Conservation (phyloP, 2,888 invertebrate species). For the Sussaba pulchella region DNA sequence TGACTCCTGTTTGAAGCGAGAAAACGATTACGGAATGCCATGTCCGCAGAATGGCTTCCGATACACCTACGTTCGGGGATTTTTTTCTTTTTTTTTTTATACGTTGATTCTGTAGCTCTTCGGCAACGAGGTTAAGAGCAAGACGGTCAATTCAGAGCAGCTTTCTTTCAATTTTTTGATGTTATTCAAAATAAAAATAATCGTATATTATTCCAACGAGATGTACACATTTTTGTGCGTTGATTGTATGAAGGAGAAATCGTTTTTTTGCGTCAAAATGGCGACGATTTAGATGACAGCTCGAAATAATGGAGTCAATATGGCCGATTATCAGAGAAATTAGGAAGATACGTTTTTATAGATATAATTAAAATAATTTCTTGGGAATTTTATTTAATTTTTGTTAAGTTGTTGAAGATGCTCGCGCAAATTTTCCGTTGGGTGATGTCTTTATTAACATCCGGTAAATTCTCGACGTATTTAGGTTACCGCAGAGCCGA, state of each 20-base stretch:
- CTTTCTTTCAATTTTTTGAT: background rate
- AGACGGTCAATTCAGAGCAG: background rate
- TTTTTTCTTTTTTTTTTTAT: conserved; percentile 27
- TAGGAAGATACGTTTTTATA: background rate
- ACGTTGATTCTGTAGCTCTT: background rate
- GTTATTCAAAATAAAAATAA: too few relatives aligned
- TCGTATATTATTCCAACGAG: too few relatives aligned
- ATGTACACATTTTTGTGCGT: too few relatives aligned
- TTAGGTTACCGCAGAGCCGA: conserved; percentile 66
- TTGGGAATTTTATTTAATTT: background rate
- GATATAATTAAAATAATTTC: background rate
- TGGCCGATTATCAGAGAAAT: background rate
- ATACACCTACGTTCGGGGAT: conserved; percentile 15
- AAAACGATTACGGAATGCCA: conserved; percentile 49
- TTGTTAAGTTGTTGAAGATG: background rate
- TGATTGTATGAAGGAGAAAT: too few relatives aligned
- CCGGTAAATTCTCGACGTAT: conserved; percentile 62
- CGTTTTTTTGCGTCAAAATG: background rate
- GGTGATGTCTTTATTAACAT: conserved; percentile 60
- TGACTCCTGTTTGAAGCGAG: conserved; percentile 35
- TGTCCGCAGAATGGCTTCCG: conserved; percentile 39
- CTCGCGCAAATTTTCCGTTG: conserved; percentile 27
- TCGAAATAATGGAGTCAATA: background rate
- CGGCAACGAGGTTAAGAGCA: conserved; percentile 19
- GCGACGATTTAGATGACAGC: background rate